These are phyloP conservation scores for Lepidotrigona ventralis DNA, from an alignment of 1,140 invertebrate genomes.

Conservation along the genomic window DNA sequence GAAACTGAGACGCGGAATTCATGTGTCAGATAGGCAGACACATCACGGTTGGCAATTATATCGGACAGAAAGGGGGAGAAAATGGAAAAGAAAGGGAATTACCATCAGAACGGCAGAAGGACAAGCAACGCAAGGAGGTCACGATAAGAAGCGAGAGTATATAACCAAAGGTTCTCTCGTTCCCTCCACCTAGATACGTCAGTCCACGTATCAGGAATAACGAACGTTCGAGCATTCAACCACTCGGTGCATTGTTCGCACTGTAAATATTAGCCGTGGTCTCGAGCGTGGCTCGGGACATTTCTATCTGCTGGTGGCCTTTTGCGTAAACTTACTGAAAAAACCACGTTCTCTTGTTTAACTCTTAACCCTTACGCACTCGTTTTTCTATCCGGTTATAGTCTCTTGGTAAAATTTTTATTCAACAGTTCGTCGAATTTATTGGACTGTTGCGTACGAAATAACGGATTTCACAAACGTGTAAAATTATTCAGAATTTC, in stretches of 20 bases:
- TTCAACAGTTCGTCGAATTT: no score
- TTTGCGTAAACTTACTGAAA: neutral
- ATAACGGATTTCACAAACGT: no score
- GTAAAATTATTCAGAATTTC: no score
- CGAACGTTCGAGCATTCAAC: conserved; percentile 64
- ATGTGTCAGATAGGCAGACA: neutral
- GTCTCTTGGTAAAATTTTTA: no score
- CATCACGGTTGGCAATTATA: neutral
- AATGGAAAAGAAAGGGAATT: conserved; percentile 29
- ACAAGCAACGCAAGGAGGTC: conserved; percentile 66
- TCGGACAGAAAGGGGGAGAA: neutral
- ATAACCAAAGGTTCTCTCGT: conserved; percentile 47
- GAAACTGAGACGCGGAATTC: neutral
- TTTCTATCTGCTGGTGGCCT: conserved; percentile 29
- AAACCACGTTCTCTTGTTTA: neutral
- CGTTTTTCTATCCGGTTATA: no score
- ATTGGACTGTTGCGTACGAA: no score
- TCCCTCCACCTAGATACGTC: conserved; percentile 56
- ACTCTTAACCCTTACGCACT: neutral
- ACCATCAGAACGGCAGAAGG: neutral
- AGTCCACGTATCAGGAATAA: conserved; percentile 66
- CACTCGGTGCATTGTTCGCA: conserved; percentile 65
- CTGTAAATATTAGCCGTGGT: conserved; percentile 69
- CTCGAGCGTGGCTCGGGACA: conserved; percentile 42
- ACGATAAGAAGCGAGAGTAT: conserved; percentile 67